Base-by-base conservation (phyloP, 2,888 invertebrate genomes). In the Rotaria magnacalcarata region DNA sequence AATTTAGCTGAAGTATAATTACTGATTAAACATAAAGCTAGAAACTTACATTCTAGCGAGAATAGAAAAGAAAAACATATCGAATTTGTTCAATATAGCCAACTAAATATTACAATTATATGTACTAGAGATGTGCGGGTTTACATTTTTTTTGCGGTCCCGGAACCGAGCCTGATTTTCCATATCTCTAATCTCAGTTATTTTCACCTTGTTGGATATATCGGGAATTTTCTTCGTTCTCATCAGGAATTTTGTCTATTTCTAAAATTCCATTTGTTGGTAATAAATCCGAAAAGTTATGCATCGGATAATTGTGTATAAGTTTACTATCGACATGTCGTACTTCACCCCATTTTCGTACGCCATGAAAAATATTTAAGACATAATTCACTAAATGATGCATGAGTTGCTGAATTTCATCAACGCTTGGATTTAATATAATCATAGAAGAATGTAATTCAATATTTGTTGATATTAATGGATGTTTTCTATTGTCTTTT, bases 381-480 rank as follows among this genome's bases (percentile, higher is more conserved):
- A 75, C 75, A 75, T 75, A 75, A 43, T 41, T 41, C 24, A 75
- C 27, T 43, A 75, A 75, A 47, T 80, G 19, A 80, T 80, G 43
- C 80, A 80, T 80, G 47, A 80, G n/a, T 80, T 80, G 80, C 47
- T 80, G 80, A 24, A 80, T 21, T 47, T 80, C 80, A 47, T 80
- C 80, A 80, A 80, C 47, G 11, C n/a, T 80, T 47, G 80, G 80
- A 43, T 43, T 47, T 43, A 80, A 19, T 47, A 47, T 5, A 24
- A 80, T 43, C 2, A 47, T 14, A 41, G 80, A 80, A 7, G 80
- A 80, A 24, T 80, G 21, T 80, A 80, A 80, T 80, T 80, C 47
- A 47, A 80, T n/a, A n/a, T 80, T 24, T 11, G 80, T 80, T 80
- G n/a, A 47, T 11, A 80, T 43, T n/a, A 80, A 80, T 80, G 80